Conservation (phyloP, 2,797 vertebrate genomes). For the Pangasius krempfi region DNA sequence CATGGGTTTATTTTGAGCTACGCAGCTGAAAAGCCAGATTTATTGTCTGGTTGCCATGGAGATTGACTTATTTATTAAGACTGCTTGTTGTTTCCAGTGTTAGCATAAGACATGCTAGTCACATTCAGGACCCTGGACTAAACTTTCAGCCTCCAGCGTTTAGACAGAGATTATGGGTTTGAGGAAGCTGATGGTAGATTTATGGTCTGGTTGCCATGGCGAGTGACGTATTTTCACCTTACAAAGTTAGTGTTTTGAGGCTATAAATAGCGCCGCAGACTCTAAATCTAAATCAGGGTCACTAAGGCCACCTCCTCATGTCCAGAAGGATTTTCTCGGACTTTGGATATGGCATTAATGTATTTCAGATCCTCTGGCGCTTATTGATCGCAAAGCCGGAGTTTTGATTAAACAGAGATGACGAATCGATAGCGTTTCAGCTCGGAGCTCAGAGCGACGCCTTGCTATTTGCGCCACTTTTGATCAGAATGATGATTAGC, state of each 20-base stretch:
- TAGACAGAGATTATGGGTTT: background rate
- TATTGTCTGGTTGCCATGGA: constrained; percentile 64
- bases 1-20: constrained; percentile 51
- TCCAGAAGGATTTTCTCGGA: constrained; percentile 37
- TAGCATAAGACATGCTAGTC: constrained; percentile 19
- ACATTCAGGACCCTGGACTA: background rate
- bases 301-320: constrained; percentile 52
- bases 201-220: constrained; percentile 43
- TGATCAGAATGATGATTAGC: constrained; percentile 44
- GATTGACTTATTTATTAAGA: background rate
- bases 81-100: background rate
- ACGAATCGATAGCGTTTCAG: constrained; percentile 49
- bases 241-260: constrained; percentile 62
- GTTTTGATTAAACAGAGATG: constrained; percentile 58
- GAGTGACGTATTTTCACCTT: constrained; percentile 54
- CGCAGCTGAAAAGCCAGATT: constrained; percentile 64
- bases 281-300: constrained; percentile 66
- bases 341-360: constrained; percentile 42
- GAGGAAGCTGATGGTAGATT: background rate
- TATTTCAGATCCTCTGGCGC: constrained; percentile 40
- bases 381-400: constrained; percentile 47
- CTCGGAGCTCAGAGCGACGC: constrained; percentile 41
- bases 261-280: constrained; percentile 65
- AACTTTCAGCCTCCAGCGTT: background rate
- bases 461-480: constrained; percentile 33